Base-by-base conservation (phyloP, 2,797 vertebrate species). In the Acanthurus lineatus region DNA sequence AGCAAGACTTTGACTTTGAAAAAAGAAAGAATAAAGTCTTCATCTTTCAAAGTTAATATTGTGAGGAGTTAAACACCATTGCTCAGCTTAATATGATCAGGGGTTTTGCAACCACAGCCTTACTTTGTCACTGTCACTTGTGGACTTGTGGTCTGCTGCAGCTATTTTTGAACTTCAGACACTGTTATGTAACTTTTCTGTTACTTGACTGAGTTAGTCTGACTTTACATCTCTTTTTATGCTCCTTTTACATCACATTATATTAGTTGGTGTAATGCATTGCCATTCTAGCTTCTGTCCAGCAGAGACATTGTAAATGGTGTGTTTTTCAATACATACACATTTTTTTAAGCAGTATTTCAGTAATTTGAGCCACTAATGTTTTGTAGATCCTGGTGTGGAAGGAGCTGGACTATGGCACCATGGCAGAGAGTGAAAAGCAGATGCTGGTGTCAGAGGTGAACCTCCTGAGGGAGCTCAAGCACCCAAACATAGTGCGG, bases 401-500 rank as follows among this genome's bases (percentile, higher is more conserved):
- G 98, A 99, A 99, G 86, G 97, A 98, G 85, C 93, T 99, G 47
- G 97, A 99, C 86, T 99, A 99, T 0, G 97, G 98, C 42, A 92
- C 95, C 12, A 99, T 99, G 98, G 95, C 95, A 0, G 97, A 99
- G 88, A 89, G 90, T 0, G 98, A 99, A 89, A 99, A 99, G 64
- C 97, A 99, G 86, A 99, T 99, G 98, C 93, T 99, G 57, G 98
- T 99, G 78, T 99, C 97, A 0, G 98, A 99, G 88, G 98, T 99
- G 85, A 99, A 99, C 73, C 90, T 99, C 69, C 95, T 99, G 17
- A 94, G 98, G 2, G 98, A 99, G 85, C 94, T 99, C 35, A 97
- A 95, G 44, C 98, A 99, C 73, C 97, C 98, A 0, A 97, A 99
- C 83, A 99, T 99, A 0, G 98, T 99, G 53, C 92, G 97, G 4